Conservation (phyloP, 1,140 invertebrate species). For the Drosophila pruinosa region DNA sequence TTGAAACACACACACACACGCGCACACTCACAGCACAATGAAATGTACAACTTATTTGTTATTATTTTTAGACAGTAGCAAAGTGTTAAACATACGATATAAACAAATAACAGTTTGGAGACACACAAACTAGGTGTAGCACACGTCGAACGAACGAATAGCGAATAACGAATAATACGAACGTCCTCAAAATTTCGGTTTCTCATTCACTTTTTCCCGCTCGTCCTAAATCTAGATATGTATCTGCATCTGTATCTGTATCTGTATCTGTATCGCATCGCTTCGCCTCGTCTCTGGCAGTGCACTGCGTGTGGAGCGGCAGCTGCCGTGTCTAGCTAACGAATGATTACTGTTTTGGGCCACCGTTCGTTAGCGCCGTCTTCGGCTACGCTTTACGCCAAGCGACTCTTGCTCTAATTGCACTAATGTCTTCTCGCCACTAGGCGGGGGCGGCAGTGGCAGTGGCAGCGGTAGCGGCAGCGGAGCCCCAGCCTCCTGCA, state of each 20-base stretch:
- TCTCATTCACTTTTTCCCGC: slow-evolving; percentile 45
- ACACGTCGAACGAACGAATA: not conserved
- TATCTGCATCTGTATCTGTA: slow-evolving; percentile 2
- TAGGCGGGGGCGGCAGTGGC: not conserved
- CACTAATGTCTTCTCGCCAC: not conserved
- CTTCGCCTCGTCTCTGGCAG: not conserved
- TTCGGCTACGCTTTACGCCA: no score
- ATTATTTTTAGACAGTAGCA: not conserved
- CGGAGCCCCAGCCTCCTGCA: not conserved
- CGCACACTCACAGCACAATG: not conserved
- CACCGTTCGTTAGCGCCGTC: slow-evolving; percentile 15
- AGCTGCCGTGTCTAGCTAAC: slow-evolving; percentile 49
- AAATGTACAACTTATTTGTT: not conserved
- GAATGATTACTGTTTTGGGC: slow-evolving; percentile 49
- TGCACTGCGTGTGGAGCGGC: slow-evolving; percentile 16
- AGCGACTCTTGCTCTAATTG: slow-evolving; percentile 36
- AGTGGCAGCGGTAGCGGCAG: not conserved
- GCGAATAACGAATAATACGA: slow-evolving; percentile 17
- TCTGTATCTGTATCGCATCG: slow-evolving; percentile 6
- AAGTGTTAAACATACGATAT: slow-evolving; percentile 12
- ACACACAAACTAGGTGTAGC: slow-evolving; percentile 4
- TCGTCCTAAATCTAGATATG: slow-evolving; percentile 25
- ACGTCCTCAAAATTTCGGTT: slow-evolving; percentile 29
- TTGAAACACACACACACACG: not conserved
- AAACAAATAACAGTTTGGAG: slow-evolving; percentile 6